Evolutionary conservation across 35 echinoderm and acorn worm genomes (phyloP), one percentile per base, ranked within the genome.

Genomic region (Lytechinus pictus): DNA sequence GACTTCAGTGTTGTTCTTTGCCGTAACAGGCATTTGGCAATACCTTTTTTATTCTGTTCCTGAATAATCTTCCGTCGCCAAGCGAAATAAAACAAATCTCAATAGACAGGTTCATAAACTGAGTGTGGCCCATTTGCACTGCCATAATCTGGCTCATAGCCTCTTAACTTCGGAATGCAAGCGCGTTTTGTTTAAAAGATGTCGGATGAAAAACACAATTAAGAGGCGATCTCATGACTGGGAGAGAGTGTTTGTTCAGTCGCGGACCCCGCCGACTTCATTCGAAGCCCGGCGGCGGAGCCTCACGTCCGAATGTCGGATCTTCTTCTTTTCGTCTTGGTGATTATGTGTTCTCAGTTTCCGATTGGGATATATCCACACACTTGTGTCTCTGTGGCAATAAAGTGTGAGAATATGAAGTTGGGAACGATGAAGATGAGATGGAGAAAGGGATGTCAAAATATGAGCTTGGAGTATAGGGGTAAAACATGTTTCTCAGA

Each of bases 161-260:
- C 66, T 58, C 11, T 79, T 19, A 79, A 44, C 33, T 79, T 24
- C 66, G 66, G 21, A 79, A 79, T 79, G 66, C 66, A 79, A 79
- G 66, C 14, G 66, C 14, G 66, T 79, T 93, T 93, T 93, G 92
- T 57, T 93, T 93, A n/a, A 93, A 71, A 93, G 92, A 93, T 14
- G 92, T 54, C 55, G 54, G 55, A 5, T 29, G 12, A 24, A 93
- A 93, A 93, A 93, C 92, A 93, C 92, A 93, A 93, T 93, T 93
- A 44, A 93, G 92, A 57, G 53, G 92, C 21, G 29, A 90, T 90
- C 16, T 44, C 88, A 79, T 54, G 52, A 54, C 52, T 54, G 88
- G 54, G 53, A 27, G 92, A 14, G 92, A 14, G 28, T 93, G 54
- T 93, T 93, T 93, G 54, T 93, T 93, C 92, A 93, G 92, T 55